Base-by-base conservation (phyloP, 2,113 vertebrate species). In the Baryphthengus martii region DNA sequence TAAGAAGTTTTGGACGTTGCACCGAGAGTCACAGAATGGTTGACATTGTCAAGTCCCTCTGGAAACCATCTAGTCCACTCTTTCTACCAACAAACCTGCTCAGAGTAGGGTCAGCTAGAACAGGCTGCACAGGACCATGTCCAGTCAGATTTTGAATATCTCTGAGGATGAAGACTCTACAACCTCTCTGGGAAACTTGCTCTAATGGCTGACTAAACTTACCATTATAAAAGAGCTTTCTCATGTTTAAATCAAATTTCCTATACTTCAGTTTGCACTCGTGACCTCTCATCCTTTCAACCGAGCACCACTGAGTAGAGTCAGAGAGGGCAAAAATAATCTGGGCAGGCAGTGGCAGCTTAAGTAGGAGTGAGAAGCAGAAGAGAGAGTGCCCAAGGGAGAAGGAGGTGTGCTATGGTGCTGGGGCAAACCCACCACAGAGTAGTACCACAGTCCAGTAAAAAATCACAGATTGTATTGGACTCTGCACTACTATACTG, bases 381-480 rank as follows among this genome's bases (percentile, higher is more conserved):
- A 42, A 26, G 59, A 49, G 7, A 21, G 28, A 59, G 14, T 0
- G 1, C 7, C 21, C 37, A 44, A 17, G 44, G 37, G 20, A 71
- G 28, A 5, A 45, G 13, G 21, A 37, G 2, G 5, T 53, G 11
- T 0, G 0, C 58, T 10, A 25, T 31, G 25, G 42, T 2, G 3
- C 29, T 0, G 2, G 12, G 11, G 21, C 9, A 71, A 55, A 62
- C 10, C 28, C 40, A 39, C 9, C 18, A 44, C 17, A 56, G 19
- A 24, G 17, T 45, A 62, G 49, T 65, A 35, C 16, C 19, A 40
- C 49, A 59, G 11, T 39, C 11, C 18, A 73, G n/a, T 66, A 66
- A 58, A 52, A 77, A 40, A n/a, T 4, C 6, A 28, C 3, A 37
- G 25, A 66, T 31, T 40, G 2, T n/a, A 28, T 44, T 71, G 26